Percentiles rank a stretch among this genome's conserved stretches.
Conservation (phyloP, 2,888 invertebrate species). For the Elysia crispata region DNA sequence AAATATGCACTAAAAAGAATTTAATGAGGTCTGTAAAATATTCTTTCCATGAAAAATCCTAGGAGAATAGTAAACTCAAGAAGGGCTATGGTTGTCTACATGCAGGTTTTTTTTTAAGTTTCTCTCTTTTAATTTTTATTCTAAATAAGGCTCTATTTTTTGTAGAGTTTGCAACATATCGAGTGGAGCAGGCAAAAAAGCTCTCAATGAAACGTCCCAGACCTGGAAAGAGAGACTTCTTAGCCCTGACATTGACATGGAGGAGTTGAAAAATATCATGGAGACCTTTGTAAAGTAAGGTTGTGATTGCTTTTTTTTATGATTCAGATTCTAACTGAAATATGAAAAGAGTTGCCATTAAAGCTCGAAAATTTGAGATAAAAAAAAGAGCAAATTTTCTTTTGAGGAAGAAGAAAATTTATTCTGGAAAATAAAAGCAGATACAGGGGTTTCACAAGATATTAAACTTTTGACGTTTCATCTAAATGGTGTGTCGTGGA, state of each 20-base stretch:
- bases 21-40: too few relatives aligned
- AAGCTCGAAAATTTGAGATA: conserved; percentile 24
- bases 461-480: not conserved
- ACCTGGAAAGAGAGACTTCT: conserved; percentile 66
- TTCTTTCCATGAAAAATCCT: too few relatives aligned
- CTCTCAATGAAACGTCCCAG: conserved; percentile 70
- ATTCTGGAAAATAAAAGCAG: not conserved
- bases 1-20: too few relatives aligned
- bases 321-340: too few relatives aligned
- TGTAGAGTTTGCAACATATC: conserved; percentile 2
- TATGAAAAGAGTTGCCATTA: too few relatives aligned
- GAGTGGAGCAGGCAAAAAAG: conserved; percentile 81
- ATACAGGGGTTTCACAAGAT: not conserved
- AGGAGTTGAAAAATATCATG: conserved; percentile 82
- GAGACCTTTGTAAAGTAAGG: conserved; percentile 82
- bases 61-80: too few relatives aligned
- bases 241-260: conserved; percentile 81
- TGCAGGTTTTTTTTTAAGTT: too few relatives aligned
- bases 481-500: not conserved
- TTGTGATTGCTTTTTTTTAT: too few relatives aligned
- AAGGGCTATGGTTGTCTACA: too few relatives aligned
- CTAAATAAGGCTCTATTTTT: not conserved
- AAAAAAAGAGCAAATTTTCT: not conserved
- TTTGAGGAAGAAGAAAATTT: conserved; percentile 5
- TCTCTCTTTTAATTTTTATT: too few relatives aligned